Conservation (phyloP, 2,113 vertebrate species). For the Eleginops maclovinus region DNA sequence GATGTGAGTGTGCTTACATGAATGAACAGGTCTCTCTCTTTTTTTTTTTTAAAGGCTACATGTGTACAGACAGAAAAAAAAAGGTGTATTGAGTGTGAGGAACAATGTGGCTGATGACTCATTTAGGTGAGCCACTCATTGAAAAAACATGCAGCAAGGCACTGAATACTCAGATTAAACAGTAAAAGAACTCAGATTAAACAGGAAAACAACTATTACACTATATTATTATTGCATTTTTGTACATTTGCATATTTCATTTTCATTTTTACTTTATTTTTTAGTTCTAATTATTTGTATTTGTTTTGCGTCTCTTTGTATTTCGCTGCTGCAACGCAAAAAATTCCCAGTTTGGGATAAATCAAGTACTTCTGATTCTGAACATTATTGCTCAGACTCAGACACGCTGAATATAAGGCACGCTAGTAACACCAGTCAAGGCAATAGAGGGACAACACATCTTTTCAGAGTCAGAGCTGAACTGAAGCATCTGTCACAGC, state of each 20-base stretch:
- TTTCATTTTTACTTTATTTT: no score
- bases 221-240: no score
- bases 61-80: constrained; percentile 52
- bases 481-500: constrained; percentile 14
- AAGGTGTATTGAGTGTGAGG: no score
- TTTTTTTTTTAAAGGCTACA: constrained; percentile 51
- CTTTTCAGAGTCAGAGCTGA: constrained; percentile 5
- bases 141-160: constrained; percentile 13
- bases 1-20: constrained; percentile 19
- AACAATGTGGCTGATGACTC: constrained; percentile 55
- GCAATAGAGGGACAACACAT: not conserved
- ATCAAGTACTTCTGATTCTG: no score
- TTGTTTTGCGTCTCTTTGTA: no score
- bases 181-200: not conserved
- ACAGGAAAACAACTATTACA: not conserved
- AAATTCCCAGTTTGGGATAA: no score
- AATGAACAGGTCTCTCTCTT: constrained; percentile 38
- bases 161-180: not conserved
- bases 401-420: not conserved
- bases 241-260: no score
- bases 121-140: constrained; percentile 7
- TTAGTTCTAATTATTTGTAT: no score
- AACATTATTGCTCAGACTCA: not conserved
- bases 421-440: constrained; percentile 7
- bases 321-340: no score